Conservation (phyloP, 2,888 invertebrate species). For the Polyploca ridens region DNA sequence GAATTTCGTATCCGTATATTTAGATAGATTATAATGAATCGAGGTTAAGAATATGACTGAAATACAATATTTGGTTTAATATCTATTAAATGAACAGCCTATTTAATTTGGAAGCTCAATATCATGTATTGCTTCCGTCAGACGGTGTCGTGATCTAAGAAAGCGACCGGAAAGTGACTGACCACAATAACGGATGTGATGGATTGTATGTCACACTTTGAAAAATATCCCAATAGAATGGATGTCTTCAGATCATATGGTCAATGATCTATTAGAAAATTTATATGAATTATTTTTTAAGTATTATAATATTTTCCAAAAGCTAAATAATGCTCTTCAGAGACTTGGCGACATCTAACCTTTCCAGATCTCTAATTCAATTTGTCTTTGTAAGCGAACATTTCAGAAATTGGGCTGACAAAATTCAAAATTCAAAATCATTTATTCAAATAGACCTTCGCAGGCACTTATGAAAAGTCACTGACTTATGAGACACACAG, state of each 20-base stretch:
- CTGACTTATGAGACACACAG: too few relatives aligned
- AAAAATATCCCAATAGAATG: neutral
- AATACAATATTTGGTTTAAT: neutral
- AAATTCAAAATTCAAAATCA: too few relatives aligned
- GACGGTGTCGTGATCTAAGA: conserved; percentile 7
- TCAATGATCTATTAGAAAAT: neutral
- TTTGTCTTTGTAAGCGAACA: too few relatives aligned
- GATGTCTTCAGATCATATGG: neutral
- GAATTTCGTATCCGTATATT: too few relatives aligned
- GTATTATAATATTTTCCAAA: too few relatives aligned
- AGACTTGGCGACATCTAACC: too few relatives aligned
- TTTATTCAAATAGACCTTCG: too few relatives aligned
- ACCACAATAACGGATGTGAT: neutral
- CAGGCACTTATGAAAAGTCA: too few relatives aligned
- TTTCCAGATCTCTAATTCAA: too few relatives aligned
- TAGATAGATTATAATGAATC: neutral
- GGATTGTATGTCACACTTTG: conserved; percentile 1
- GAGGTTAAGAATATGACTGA: too few relatives aligned
- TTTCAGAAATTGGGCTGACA: too few relatives aligned
- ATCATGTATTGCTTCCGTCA: conserved; percentile 1
- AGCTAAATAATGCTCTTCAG: too few relatives aligned
- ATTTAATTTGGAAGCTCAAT: neutral
- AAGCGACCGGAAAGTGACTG: neutral
- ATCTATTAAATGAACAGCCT: neutral
- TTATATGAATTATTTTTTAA: neutral